Evolutionary conservation across 2,113 vertebrate genomes (phyloP).

Genomic region (Xenopus borealis): DNA sequence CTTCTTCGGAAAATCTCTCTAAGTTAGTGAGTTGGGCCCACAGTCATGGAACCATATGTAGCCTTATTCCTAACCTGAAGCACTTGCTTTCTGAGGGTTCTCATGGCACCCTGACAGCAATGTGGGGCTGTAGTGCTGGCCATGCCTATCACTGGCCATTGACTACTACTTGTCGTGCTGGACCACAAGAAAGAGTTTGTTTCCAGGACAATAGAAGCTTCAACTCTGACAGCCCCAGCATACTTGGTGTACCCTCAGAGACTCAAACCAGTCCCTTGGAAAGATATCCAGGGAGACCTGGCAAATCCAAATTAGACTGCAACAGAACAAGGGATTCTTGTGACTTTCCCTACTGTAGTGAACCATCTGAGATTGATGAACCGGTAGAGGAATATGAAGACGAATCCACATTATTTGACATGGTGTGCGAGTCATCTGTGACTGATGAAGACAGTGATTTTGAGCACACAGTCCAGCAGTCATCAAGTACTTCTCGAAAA

Average conservation of each 20-base stretch:
- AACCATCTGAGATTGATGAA: constrained; percentile 77
- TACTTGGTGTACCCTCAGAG: constrained; percentile 70
- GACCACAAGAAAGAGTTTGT: constrained; percentile 75
- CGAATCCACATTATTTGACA: constrained; percentile 77
- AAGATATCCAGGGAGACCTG: constrained; percentile 65
- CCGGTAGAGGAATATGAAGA: constrained; percentile 78
- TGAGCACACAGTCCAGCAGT: constrained; percentile 64
- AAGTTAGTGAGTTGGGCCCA: constrained; percentile 91
- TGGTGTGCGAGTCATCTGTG: constrained; percentile 82
- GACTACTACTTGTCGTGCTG: constrained; percentile 73
- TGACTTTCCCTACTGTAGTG: constrained; percentile 83
- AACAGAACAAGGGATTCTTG: constrained; percentile 75
- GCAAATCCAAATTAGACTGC: constrained; percentile 73
- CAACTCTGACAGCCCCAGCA: constrained; percentile 75
- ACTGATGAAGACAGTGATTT: constrained; percentile 84
- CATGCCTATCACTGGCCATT: constrained; percentile 90
- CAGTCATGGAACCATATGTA: constrained; percentile 90
- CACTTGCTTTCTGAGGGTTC: constrained; percentile 77
- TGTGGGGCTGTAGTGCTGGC: constrained; percentile 84
- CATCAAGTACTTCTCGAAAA: constrained; percentile 59
- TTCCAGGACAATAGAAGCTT: constrained; percentile 80
- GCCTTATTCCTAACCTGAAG: constrained; percentile 84
- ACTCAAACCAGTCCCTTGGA: constrained; percentile 72
- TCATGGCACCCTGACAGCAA: constrained; percentile 75
- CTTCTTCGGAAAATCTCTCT: constrained; percentile 82